A percentile compares a stretch with the other conserved stretches of the same genome.
Conservation (phyloP, 2,113 vertebrate species). For the Piprites chloris region DNA sequence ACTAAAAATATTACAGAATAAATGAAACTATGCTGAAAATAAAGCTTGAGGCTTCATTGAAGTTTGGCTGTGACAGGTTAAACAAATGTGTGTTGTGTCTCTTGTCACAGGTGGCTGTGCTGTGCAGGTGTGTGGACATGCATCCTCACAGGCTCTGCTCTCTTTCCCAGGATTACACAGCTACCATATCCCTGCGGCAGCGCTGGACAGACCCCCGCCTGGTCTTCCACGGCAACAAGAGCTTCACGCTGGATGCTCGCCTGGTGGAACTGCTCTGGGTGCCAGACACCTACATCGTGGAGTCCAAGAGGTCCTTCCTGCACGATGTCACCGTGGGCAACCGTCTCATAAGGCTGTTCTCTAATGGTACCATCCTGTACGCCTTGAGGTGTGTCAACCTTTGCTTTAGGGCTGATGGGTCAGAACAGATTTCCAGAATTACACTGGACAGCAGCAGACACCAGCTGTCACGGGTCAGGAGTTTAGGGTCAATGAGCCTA, state of each 20-base stretch:
- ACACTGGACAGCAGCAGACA: background rate
- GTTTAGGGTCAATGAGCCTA: background rate
- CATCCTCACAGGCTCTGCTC: background rate
- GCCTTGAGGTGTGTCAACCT: conserved; percentile 78
- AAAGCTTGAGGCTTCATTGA: background rate
- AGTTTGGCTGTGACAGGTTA: background rate
- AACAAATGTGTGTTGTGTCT: background rate
- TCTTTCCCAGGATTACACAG: conserved; percentile 84
- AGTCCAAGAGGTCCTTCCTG: conserved; percentile 89
- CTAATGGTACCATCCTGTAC: conserved; percentile 87
- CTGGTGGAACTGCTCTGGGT: conserved; percentile 90
- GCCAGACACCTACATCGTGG: conserved; percentile 90
- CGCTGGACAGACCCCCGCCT: conserved; percentile 84
- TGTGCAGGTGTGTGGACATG: fast-evolving
- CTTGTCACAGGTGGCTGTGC: fast-evolving
- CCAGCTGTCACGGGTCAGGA: fast-evolving
- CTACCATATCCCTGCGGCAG: conserved; percentile 86
- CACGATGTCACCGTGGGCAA: conserved; percentile 88
- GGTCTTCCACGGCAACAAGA: conserved; percentile 85
- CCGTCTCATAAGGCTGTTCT: conserved; percentile 86
- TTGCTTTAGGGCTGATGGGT: background rate
- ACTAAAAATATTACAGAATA: background rate
- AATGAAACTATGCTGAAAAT: background rate
- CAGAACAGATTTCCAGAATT: background rate
- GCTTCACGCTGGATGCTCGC: conserved; percentile 86